Evolutionary conservation across 2,888 invertebrate species (phyloP).

Genomic region (Eilema sororculum): DNA sequence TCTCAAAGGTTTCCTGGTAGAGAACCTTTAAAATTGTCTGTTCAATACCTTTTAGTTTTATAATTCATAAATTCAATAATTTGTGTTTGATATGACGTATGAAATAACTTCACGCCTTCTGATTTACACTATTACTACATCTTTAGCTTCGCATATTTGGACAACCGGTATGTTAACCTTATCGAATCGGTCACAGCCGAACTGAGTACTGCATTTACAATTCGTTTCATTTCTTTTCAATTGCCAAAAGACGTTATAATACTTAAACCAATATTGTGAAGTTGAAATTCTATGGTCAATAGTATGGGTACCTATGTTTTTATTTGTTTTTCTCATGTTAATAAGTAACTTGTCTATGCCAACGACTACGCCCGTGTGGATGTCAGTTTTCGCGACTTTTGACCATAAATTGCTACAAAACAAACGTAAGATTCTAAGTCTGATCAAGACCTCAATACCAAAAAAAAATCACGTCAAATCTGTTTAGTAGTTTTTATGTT

Average conservation of each 20-base stretch:
- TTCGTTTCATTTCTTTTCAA: conserved; percentile 24
- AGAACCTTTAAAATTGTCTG: too few relatives aligned
- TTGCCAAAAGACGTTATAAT: conserved; percentile 29
- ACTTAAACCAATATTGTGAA: conserved; percentile 26
- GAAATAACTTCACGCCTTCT: conserved; percentile 33
- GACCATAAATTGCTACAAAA: not conserved
- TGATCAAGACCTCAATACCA: not conserved
- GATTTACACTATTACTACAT: conserved; percentile 21
- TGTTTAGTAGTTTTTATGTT: not conserved
- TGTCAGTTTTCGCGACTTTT: too few relatives aligned
- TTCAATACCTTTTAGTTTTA: not conserved
- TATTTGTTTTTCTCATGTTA: too few relatives aligned
- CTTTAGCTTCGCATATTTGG: conserved; percentile 39
- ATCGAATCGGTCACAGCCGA: conserved; percentile 33
- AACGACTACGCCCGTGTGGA: too few relatives aligned
- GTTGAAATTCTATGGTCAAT: conserved; percentile 24
- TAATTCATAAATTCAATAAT: not conserved
- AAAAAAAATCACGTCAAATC: not conserved
- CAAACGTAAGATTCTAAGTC: not conserved
- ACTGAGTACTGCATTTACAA: conserved; percentile 21
- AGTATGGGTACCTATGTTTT: too few relatives aligned
- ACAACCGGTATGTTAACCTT: conserved; percentile 26
- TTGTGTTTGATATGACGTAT: not conserved
- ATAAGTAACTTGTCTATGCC: too few relatives aligned
- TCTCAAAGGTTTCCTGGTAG: not conserved